These are phyloP conservation scores for Dysmachus trigonus DNA, from an alignment of 2,888 invertebrate genomes.

Conservation along the genomic window DNA sequence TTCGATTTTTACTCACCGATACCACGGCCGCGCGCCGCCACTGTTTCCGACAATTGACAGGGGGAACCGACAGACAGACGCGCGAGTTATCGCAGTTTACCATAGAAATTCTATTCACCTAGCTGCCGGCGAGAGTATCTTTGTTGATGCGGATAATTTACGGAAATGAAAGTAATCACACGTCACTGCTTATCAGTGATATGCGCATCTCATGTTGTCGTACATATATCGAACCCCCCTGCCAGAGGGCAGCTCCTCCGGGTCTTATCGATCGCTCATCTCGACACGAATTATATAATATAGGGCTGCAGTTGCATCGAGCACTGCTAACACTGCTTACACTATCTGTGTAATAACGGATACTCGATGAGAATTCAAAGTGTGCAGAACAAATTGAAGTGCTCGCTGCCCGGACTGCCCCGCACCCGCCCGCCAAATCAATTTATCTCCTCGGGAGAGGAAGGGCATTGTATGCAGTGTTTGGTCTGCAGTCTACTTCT, in stretches of 20 bases:
- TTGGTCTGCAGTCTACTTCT: not conserved
- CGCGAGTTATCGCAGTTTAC: not conserved
- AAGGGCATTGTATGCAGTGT: not conserved
- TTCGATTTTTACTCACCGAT: not conserved
- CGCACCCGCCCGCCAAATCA: not conserved
- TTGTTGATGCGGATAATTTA: not conserved
- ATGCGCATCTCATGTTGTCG: not conserved
- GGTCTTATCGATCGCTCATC: not conserved
- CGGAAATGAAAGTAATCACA: slow-evolving; percentile 15
- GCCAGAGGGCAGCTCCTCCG: too few species aligned
- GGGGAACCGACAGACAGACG: not conserved
- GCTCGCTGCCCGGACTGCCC: not conserved
- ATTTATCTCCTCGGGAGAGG: not conserved
- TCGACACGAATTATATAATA: not conserved
- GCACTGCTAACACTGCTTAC: not conserved
- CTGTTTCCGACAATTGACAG: too few species aligned
- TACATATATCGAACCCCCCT: not conserved
- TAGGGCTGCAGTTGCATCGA: not conserved
- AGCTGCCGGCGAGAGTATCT: not conserved
- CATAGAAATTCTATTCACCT: not conserved
- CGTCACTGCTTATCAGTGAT: not conserved
- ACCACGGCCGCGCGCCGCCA: not conserved
- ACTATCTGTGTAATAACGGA: too few species aligned
- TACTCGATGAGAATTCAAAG: not conserved
- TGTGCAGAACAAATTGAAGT: not conserved